Base-by-base conservation (phyloP, 2,113 vertebrate species). In the Paramormyrops kingsleyae region DNA sequence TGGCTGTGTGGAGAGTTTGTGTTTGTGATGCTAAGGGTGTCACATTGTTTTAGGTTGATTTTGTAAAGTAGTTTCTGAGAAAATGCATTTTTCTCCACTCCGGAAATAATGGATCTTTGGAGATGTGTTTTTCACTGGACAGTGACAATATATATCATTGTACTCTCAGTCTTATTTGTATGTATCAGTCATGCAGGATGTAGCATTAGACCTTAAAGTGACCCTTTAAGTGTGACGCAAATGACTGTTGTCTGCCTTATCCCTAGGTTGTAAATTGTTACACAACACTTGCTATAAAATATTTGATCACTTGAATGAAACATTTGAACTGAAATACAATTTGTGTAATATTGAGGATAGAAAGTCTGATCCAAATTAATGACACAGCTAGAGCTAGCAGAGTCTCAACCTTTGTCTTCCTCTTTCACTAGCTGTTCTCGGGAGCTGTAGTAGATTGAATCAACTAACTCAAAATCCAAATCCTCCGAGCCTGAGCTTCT, bases 361-460 rank as follows among this genome's bases (percentile, higher is more conserved):
- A 83, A 44, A 83, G 15, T 83, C 19, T 13, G 8, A 24, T 42
- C 77, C 83, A 44, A 47, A 83, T 83, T 7, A 83, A 39, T 39
- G 31, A 42, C 35, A 12, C 24, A 15, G n/a, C 24, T 24, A 49
- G 24, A 15, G 19, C 52, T 21, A 52, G 31, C 53, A 24, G 86
- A 83, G 21, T 46, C 44, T 84, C 88, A 52, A 27, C 70, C 70
- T 0, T 89, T 52, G 12, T 83, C 70, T 52, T 42, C 24, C 10
- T 98, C 97, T 42, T 99, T 98, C 83, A 97, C 96, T 3, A 99
- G 96, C 90, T 97, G 96, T 90, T 99, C 98, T 0, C 98, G 99
- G 70, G 97, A 98, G 94, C 97, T 95, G 3, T 94, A 95, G 88
- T 96, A 93, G 88, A 98, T 97, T 0, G 96, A 96, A 80, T 96